Percentiles rank a stretch among this genome's conserved stretches.
Evolutionary conservation across 2,113 vertebrate species (phyloP).

Genomic region (Polyodon spathula): DNA sequence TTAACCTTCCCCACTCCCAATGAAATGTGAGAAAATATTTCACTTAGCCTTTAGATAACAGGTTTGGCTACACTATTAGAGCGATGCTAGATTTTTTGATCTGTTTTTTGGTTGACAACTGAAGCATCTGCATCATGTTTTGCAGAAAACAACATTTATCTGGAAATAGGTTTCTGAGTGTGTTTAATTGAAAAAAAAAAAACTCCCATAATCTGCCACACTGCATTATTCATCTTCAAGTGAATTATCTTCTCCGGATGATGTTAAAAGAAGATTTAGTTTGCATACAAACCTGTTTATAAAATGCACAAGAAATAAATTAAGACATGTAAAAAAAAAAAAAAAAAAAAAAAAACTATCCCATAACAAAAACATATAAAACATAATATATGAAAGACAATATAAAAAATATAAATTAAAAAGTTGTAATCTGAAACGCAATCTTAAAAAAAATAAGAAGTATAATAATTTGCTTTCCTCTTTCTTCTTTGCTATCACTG

Average conservation of each 20-base stretch:
- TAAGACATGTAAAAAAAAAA: too few relatives aligned
- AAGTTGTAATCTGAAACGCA: neutral
- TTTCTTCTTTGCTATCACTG: constrained; percentile 10
- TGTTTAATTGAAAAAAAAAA: constrained; percentile 21
- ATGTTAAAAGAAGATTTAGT: too few relatives aligned
- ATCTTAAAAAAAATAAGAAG: neutral
- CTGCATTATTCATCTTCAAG: too few relatives aligned
- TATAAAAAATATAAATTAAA: neutral
- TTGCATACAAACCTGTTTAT: too few relatives aligned
- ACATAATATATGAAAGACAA: neutral
- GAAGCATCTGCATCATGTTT: constrained; percentile 51
- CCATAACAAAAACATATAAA: too few relatives aligned
- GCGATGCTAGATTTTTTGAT: constrained; percentile 33
- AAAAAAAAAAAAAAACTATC: too few relatives aligned
- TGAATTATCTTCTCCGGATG: too few relatives aligned
- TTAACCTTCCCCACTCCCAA: neutral
- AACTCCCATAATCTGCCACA: too few relatives aligned
- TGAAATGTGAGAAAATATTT: constrained; percentile 2
- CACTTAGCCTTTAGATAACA: neutral
- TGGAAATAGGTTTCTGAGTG: constrained; percentile 51
- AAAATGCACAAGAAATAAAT: too few relatives aligned
- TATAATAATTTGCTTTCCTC: neutral
- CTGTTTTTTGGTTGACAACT: constrained; percentile 49
- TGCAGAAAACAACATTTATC: constrained; percentile 47
- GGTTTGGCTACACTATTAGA: constrained; percentile 30